phyloP scores from a whole-genome alignment of 2,888 invertebrate genomes.

The Alsophila aescularia region DNA sequence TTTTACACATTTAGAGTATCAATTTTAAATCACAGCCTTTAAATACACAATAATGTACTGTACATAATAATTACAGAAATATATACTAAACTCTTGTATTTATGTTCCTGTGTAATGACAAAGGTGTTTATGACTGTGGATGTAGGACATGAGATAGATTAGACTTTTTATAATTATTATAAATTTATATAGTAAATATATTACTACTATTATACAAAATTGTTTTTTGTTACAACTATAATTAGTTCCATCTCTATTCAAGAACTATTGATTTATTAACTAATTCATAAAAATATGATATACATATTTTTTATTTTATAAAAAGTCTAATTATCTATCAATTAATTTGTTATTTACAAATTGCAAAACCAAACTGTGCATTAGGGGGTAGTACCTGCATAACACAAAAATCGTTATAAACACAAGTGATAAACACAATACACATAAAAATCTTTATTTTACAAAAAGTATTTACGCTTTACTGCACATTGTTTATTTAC shows the following conservation, averaged over 20 bases:
- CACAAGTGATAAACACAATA: conserved; percentile 46
- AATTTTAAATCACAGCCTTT: neutral
- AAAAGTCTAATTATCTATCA: conserved; percentile 5
- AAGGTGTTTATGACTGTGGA: too few relatives aligned
- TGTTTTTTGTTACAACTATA: too few relatives aligned
- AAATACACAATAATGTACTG: too few relatives aligned
- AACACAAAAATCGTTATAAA: conserved; percentile 27
- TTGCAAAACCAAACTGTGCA: conserved; percentile 1
- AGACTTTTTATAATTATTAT: too few relatives aligned
- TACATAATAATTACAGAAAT: neutral
- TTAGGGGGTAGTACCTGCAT: neutral
- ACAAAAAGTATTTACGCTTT: conserved; percentile 51
- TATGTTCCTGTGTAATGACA: too few relatives aligned
- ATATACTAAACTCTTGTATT: too few relatives aligned
- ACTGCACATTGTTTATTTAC: conserved; percentile 62
- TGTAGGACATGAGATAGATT: too few relatives aligned
- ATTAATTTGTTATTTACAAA: conserved; percentile 7
- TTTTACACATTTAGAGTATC: conserved; percentile 1
- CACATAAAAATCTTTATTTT: conserved; percentile 51
- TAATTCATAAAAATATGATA: neutral
- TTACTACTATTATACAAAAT: too few relatives aligned
- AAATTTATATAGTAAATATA: too few relatives aligned
- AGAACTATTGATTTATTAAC: too few relatives aligned
- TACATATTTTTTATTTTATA: neutral
- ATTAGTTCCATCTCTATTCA: too few relatives aligned